Conservation (phyloP, 2,888 invertebrate genomes). For the Cephonodes hylas region DNA sequence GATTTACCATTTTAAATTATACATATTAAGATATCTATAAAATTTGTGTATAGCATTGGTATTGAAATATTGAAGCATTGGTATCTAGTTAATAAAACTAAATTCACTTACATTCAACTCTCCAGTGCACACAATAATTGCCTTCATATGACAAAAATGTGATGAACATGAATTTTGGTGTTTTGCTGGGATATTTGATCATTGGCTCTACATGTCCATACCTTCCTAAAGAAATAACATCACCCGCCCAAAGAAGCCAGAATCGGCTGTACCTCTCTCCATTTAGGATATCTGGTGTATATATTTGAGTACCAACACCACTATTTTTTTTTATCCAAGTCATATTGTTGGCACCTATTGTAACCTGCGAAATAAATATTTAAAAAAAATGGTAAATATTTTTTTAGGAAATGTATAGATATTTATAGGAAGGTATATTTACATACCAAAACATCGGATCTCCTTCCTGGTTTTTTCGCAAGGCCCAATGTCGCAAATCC, state of each 20-base stretch:
- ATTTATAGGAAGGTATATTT: constrained; percentile 5
- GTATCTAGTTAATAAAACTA: too few species aligned
- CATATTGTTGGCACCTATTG: constrained; percentile 36
- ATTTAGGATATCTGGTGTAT: constrained; percentile 69
- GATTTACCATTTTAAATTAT: too few species aligned
- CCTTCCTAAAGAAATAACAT: constrained; percentile 58
- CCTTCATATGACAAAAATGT: constrained; percentile 34
- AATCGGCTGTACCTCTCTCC: constrained; percentile 67
- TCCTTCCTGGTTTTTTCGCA: constrained; percentile 31
- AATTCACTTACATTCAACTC: constrained; percentile 48
- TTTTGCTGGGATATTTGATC: constrained; percentile 24
- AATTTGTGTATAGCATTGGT: too few species aligned
- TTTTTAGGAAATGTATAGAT: not conserved
- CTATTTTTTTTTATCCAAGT: constrained; percentile 38
- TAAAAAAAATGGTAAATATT: not conserved
- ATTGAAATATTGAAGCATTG: too few species aligned
- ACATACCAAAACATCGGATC: constrained; percentile 44
- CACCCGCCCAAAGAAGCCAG: constrained; percentile 74
- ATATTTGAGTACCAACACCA: constrained; percentile 23
- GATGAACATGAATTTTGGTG: constrained; percentile 40
- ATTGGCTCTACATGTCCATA: constrained; percentile 53
- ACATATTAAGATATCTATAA: too few species aligned
- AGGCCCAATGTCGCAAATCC: constrained; percentile 49
- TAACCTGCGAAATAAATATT: constrained; percentile 36
- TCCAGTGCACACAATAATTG: constrained; percentile 37